These are phyloP conservation scores for Caenorhabditis sp. DNA, from an alignment of 2,888 invertebrate species.

Conservation along the genomic window DNA sequence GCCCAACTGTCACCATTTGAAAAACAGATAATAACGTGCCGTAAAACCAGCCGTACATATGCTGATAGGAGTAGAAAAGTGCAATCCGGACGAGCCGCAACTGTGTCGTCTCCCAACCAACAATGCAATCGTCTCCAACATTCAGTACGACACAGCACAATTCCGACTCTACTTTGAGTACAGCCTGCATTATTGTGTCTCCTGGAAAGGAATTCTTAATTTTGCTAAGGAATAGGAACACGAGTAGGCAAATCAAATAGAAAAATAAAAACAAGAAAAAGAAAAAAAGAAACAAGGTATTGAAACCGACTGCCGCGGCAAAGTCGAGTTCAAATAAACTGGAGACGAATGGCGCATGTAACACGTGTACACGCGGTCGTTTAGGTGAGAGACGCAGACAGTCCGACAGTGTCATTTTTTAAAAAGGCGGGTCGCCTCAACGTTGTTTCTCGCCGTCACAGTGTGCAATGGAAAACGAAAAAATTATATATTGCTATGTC, in stretches of 20 bases:
- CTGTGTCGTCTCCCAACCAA: conserved; percentile 12
- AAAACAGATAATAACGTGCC: too few relatives aligned
- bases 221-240: too few relatives aligned
- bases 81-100: conserved; percentile 3
- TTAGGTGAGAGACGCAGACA: not conserved
- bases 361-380: too few relatives aligned
- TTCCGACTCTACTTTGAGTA: not conserved
- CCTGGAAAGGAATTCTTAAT: too few relatives aligned
- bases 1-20: too few relatives aligned
- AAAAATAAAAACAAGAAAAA: not conserved
- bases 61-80: not conserved
- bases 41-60: not conserved
- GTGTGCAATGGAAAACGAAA: not conserved
- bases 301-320: not conserved
- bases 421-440: too few relatives aligned
- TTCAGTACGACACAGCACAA: not conserved
- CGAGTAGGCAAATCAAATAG: not conserved
- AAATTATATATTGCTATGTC: not conserved
- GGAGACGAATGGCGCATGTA: not conserved
- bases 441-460: too few relatives aligned
- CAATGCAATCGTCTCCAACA: not conserved
- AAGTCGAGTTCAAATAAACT: not conserved
- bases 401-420: not conserved
- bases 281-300: not conserved
- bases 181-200: not conserved